Percentiles rank a stretch among this genome's conserved stretches.
Conservation (phyloP, 2,113 vertebrate species). For the Neofelis nebulosa region DNA sequence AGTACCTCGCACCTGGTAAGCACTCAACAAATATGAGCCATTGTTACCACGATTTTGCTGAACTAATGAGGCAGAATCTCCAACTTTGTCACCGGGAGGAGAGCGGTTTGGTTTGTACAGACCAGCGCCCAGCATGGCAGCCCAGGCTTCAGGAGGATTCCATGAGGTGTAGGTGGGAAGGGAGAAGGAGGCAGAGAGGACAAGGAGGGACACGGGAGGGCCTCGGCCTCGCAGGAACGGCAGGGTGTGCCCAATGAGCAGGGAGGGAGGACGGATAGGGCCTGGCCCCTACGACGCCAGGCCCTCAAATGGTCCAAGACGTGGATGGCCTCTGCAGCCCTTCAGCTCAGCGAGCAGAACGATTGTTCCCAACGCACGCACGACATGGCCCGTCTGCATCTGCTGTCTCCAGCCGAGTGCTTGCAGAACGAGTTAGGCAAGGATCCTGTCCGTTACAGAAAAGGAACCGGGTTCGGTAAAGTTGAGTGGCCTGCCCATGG, state of each 20-base stretch:
- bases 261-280: neutral
- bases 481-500: accelerated
- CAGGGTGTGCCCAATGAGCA: accelerated
- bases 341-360: neutral
- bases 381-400: neutral
- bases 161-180: accelerated
- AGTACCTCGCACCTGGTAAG: accelerated
- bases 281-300: accelerated
- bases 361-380: accelerated
- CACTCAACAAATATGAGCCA: neutral
- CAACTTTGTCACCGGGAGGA: neutral
- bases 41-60: neutral
- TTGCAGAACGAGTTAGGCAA: neutral
- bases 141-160: neutral
- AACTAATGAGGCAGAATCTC: neutral
- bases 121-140: accelerated
- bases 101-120: neutral
- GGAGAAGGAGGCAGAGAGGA: too few species aligned
- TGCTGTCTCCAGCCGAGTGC: neutral
- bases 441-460: neutral
- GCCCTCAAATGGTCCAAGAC: neutral
- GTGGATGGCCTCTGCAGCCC: neutral
- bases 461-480: neutral
- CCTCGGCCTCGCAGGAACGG: neutral
- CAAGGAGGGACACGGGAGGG: too few species aligned